Percentiles rank a stretch among this genome's conserved stretches.
These are phyloP conservation scores for Rhinolophus sinicus DNA, from an alignment of 2,113 vertebrate genomes.

Conservation along the genomic window DNA sequence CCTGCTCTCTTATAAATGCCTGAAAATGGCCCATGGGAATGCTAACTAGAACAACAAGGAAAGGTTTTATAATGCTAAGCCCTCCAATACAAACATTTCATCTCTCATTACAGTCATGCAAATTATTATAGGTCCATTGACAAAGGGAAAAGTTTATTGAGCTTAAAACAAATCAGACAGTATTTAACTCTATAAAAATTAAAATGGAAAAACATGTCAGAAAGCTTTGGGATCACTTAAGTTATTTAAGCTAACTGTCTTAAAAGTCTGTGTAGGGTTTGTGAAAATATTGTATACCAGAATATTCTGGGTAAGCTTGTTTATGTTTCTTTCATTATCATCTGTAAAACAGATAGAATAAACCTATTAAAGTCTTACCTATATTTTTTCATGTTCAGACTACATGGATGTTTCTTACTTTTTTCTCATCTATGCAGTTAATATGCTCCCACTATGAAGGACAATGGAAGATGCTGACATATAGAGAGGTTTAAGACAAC, in stretches of 20 bases:
- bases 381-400: conserved; percentile 27
- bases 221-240: conserved; percentile 50
- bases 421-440: neutral
- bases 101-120: conserved; percentile 71
- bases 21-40: conserved; percentile 49
- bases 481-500: neutral
- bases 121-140: conserved; percentile 67
- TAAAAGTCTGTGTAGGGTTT: conserved; percentile 22
- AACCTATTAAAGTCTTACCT: neutral
- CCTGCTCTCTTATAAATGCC: conserved; percentile 42
- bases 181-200: conserved; percentile 60
- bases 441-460: neutral
- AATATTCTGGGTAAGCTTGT: conserved; percentile 50
- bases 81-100: conserved; percentile 53
- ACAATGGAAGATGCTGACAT: neutral
- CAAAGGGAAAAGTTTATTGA: conserved; percentile 45
- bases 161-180: conserved; percentile 64
- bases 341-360: neutral
- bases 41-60: conserved; percentile 59
- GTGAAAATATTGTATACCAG: conserved; percentile 16
- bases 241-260: conserved; percentile 51
- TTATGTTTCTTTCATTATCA: conserved; percentile 18
- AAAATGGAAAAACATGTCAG: conserved; percentile 57
- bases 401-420: neutral
- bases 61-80: conserved; percentile 64